phyloP scores from a whole-genome alignment of 2,113 vertebrate genomes.

The Podilymbus podiceps region DNA sequence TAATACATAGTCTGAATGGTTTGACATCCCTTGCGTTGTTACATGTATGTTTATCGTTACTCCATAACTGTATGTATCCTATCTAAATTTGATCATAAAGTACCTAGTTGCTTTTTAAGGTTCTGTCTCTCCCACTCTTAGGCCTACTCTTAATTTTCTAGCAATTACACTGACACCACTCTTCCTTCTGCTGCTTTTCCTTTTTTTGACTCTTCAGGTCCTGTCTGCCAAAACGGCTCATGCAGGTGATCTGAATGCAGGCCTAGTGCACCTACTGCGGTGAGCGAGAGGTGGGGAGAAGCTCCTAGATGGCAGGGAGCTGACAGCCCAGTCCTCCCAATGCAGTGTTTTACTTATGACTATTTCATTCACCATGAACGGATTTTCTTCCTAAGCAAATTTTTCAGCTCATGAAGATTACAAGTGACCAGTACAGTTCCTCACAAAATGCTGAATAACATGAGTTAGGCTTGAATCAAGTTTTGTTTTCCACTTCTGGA shows the following conservation, averaged over 20 bases:
- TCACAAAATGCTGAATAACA: neutral
- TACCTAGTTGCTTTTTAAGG: neutral
- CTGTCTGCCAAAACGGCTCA: neutral
- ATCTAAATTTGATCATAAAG: neutral
- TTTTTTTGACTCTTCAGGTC: neutral
- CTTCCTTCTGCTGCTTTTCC: neutral
- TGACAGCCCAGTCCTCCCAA: neutral
- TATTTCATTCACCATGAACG: neutral
- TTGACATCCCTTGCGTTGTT: neutral
- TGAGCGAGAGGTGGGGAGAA: neutral
- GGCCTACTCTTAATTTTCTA: neutral
- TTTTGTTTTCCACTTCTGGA: neutral
- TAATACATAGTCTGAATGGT: neutral
- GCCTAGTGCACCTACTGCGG: neutral
- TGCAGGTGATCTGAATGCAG: fast-evolving
- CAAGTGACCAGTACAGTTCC: neutral
- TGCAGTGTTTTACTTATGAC: neutral
- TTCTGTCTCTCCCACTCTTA: neutral
- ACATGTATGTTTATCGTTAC: neutral
- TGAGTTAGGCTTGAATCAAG: neutral
- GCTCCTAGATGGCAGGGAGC: neutral
- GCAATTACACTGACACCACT: neutral
- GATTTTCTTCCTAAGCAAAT: neutral
- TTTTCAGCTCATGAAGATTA: neutral
- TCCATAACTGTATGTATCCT: neutral